Evolutionary conservation across 2,888 invertebrate species (phyloP).

Genomic region (Tinea pellionella): DNA sequence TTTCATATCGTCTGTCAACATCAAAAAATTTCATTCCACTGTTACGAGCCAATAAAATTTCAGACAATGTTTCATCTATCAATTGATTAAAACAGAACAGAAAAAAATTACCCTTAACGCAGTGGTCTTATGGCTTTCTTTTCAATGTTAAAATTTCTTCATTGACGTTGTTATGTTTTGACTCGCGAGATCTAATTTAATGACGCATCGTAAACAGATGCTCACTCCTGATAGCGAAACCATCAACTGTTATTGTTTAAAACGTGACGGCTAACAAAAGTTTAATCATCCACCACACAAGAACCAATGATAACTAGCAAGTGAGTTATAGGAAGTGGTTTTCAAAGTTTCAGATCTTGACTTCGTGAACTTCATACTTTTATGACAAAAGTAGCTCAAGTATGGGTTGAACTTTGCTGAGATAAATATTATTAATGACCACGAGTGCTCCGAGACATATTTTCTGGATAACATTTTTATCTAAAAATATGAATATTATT

Average conservation of each 20-base stretch:
- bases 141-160: constrained; percentile 15
- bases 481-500: neutral
- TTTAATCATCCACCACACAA: neutral
- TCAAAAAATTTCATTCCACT: constrained; percentile 25
- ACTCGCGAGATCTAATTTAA: constrained; percentile 26
- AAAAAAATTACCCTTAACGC: constrained; percentile 18
- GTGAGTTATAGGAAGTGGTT: neutral
- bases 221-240: constrained; percentile 21
- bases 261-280: constrained; percentile 7
- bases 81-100: constrained; percentile 18
- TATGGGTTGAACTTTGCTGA: constrained; percentile 1
- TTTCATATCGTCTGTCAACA: constrained; percentile 26
- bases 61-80: constrained; percentile 23
- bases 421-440: constrained; percentile 10
- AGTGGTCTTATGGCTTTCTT: constrained; percentile 17
- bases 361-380: neutral
- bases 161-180: constrained; percentile 18
- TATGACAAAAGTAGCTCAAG: constrained; percentile 6
- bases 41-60: constrained; percentile 26
- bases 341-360: neutral
- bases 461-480: constrained; percentile 5
- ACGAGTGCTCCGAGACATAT: neutral
- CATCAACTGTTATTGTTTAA: constrained; percentile 11
- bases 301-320: neutral
- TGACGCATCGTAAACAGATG: constrained; percentile 28